Base-by-base conservation (phyloP, 2,113 vertebrate species). In the Recurvirostra avosetta region DNA sequence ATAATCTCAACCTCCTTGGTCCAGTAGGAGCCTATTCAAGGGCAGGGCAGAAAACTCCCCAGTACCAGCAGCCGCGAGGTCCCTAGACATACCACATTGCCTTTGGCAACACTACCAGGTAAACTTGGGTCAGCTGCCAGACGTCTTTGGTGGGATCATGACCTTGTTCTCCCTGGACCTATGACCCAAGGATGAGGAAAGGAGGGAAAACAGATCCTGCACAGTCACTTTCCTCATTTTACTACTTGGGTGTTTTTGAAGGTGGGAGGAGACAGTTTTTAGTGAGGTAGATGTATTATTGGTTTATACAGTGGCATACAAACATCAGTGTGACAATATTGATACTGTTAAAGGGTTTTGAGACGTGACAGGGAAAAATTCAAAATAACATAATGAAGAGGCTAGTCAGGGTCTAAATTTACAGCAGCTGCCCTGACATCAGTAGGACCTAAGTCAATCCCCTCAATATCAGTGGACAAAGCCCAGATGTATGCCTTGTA, bases 171-270 rank as follows among this genome's bases (percentile, higher is more conserved):
- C 68, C 71, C 45, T 58, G 25, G 5, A 62, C 14, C 18, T 36
- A 21, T 23, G 36, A n/a, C 4, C 4, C 18, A 80, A 65, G 15
- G 21, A 70, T n/a, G 59, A 90, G 19, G 21, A 79, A 66, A 78
- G 11, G 32, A 70, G 15, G 34, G 15, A 79, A 72, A 91, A n/a
- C 23, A 40, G 6, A 26, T 67, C 34, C 17, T 55, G 5, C 14
- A 27, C 11, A 3, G 30, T 61, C 30, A n/a, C 21, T 61, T 79
- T 70, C 40, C 16, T 73, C 15, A 22, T 96, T 80, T 89, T 50
- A 40, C 5, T 45, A 3, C 29, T 59, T 3, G 0, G 15, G 2
- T 0, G 2, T 76, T 86, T 91, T 49, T 72, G 9, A 65, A 20
- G 8, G 9, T 3, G 1, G 13, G 2, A 5, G 2, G 30, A 77